phyloP scores from a whole-genome alignment of 2,888 invertebrate species.

The Acleris emargana region DNA sequence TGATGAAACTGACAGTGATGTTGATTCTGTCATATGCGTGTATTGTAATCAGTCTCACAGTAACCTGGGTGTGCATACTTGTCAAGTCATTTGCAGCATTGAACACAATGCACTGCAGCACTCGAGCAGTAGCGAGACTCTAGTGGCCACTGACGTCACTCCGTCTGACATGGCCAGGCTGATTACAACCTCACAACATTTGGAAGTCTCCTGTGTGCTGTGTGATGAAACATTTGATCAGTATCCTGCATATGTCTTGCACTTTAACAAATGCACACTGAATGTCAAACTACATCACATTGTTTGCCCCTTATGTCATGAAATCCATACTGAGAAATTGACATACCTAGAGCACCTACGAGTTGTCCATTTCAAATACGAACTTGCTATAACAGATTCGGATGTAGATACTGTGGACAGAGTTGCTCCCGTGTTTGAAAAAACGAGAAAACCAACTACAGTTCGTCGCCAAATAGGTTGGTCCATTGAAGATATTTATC shows the following conservation, averaged over 20 bases:
- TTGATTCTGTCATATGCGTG: slow-evolving; percentile 76
- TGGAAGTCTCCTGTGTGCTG: slow-evolving; percentile 70
- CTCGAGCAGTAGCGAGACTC: slow-evolving; percentile 74
- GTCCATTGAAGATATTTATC: slow-evolving; percentile 79
- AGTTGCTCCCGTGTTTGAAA: slow-evolving; percentile 66
- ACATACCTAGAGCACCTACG: slow-evolving; percentile 71
- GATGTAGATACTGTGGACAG: slow-evolving; percentile 71
- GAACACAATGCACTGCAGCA: slow-evolving; percentile 67
- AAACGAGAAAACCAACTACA: slow-evolving; percentile 67
- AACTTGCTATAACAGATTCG: slow-evolving; percentile 48
- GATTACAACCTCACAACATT: slow-evolving; percentile 39
- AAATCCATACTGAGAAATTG: slow-evolving; percentile 69
- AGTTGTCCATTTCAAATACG: slow-evolving; percentile 57
- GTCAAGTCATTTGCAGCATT: slow-evolving; percentile 73
- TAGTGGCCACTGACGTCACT: slow-evolving; percentile 67
- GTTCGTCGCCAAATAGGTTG: slow-evolving; percentile 78
- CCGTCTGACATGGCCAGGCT: slow-evolving; percentile 43
- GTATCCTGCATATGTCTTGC: slow-evolving; percentile 69
- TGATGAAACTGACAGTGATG: slow-evolving; percentile 78
- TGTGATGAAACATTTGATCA: slow-evolving; percentile 73
- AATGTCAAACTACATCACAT: slow-evolving; percentile 77
- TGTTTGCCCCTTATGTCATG: slow-evolving; percentile 77
- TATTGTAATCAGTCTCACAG: slow-evolving; percentile 72
- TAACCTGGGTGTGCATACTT: slow-evolving; percentile 67
- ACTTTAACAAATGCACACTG: slow-evolving; percentile 73